A percentile compares a stretch with the other conserved stretches of the same genome.
These are phyloP conservation scores for Hirudinaria manillensis DNA, from an alignment of 2,888 invertebrate genomes.

Conservation along the genomic window DNA sequence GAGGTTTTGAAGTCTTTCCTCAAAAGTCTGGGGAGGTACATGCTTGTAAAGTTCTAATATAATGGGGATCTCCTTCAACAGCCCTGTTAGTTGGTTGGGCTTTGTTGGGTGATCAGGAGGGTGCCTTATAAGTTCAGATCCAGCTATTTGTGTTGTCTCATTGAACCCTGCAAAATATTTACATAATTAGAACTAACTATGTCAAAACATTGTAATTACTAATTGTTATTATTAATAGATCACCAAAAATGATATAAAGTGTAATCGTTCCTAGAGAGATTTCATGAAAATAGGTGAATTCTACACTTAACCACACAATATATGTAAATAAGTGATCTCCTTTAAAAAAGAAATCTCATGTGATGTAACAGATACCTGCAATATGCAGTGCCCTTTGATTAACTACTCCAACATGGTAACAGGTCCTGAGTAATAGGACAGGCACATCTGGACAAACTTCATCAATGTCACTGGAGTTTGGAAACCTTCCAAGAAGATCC, in stretches of 20 bases:
- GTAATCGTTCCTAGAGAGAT: too few species aligned
- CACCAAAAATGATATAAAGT: too few species aligned
- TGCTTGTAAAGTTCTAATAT: neutral
- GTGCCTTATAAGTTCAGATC: constrained; percentile 36
- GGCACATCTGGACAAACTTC: constrained; percentile 37
- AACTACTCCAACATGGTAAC: constrained; percentile 36
- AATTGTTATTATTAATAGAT: neutral
- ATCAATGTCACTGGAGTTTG: constrained; percentile 38
- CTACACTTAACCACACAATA: too few species aligned
- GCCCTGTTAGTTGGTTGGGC: constrained; percentile 35
- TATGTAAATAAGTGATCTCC: neutral
- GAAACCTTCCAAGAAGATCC: constrained; percentile 37
- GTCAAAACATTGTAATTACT: neutral
- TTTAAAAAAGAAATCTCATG: neutral
- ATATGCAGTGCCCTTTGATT: constrained; percentile 36
- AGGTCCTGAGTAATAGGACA: constrained; percentile 35
- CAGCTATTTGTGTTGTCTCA: constrained; percentile 32
- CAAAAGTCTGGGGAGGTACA: neutral
- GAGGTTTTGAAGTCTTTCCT: constrained; percentile 29
- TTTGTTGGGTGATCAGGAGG: constrained; percentile 33
- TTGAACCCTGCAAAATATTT: constrained; percentile 29
- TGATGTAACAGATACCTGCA: constrained; percentile 29
- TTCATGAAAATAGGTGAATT: too few species aligned
- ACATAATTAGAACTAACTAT: neutral
- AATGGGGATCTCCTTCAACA: constrained; percentile 36